phyloP scores from a whole-genome alignment of 30 jellyfish, hydroid and myxozoan species.

The Cassiopea andromeda region DNA sequence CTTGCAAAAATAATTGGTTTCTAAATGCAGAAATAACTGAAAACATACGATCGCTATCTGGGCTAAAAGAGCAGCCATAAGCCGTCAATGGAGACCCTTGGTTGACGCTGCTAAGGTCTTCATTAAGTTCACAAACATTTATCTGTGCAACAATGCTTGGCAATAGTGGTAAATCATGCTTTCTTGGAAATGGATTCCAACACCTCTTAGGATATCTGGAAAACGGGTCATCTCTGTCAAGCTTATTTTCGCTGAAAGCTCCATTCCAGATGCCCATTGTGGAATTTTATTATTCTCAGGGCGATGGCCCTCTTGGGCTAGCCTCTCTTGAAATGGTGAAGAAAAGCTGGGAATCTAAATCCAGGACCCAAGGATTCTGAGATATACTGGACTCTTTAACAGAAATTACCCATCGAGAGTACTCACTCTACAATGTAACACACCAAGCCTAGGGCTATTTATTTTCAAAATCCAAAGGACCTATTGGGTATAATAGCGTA shows the following conservation, averaged over 20 bases:
- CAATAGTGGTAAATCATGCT: slow-evolving; percentile 3
- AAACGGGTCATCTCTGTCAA: neutral
- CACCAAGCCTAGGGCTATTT: no score
- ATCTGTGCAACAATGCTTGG: slow-evolving; percentile 62
- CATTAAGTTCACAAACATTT: slow-evolving; percentile 28
- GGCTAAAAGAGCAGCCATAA: slow-evolving; percentile 65
- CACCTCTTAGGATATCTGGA: neutral
- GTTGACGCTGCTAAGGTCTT: slow-evolving; percentile 25
- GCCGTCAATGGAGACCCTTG: slow-evolving; percentile 41
- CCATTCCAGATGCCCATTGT: slow-evolving; percentile 44
- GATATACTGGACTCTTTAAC: no score
- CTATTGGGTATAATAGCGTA: no score
- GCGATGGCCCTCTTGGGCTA: neutral
- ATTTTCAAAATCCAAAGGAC: no score
- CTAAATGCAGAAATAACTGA: slow-evolving; percentile 29
- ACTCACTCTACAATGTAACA: no score
- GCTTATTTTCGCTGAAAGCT: neutral
- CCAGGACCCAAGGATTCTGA: neutral
- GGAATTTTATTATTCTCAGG: neutral
- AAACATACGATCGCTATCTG: slow-evolving; percentile 47
- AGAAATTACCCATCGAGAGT: no score
- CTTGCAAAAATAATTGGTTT: slow-evolving; percentile 10
- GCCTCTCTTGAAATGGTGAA: slow-evolving; percentile 12
- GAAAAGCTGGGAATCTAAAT: neutral
- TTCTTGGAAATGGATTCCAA: slow-evolving; percentile 56